Evolutionary conservation across 2,888 invertebrate species (phyloP).

Genomic region (Ptycholaimellus sp.): DNA sequence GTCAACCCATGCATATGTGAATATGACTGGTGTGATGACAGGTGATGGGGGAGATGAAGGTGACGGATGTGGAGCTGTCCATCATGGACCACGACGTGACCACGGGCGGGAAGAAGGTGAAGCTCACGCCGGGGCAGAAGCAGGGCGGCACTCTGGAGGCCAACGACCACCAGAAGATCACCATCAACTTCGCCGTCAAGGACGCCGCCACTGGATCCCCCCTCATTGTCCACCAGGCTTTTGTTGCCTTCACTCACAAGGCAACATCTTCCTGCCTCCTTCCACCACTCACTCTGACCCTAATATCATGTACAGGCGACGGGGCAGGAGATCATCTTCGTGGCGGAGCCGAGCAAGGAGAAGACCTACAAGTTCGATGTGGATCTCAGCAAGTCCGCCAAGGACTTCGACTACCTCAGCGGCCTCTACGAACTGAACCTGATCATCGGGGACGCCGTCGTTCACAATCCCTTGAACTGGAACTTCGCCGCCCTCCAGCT

Average conservation of each 20-base stretch:
- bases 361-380: slow-evolving; percentile 60
- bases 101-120: slow-evolving; percentile 48
- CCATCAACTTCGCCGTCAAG: slow-evolving; percentile 51
- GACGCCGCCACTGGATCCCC: slow-evolving; percentile 44
- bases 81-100: slow-evolving; percentile 70
- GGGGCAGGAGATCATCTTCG: slow-evolving; percentile 65
- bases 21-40: no score
- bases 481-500: slow-evolving; percentile 39
- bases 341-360: slow-evolving; percentile 46
- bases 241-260: slow-evolving; percentile 48
- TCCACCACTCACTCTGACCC: no score
- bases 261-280: no score
- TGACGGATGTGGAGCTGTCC: slow-evolving; percentile 57
- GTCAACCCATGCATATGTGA: no score
- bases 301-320: no score
- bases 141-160: slow-evolving; percentile 46
- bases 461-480: slow-evolving; percentile 73
- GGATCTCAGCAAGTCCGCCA: slow-evolving; percentile 53
- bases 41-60: slow-evolving; percentile 26
- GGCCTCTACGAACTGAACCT: slow-evolving; percentile 57
- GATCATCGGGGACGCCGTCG: slow-evolving; percentile 66
- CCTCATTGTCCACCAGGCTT: slow-evolving; percentile 45
- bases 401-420: slow-evolving; percentile 49
- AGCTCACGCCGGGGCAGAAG: slow-evolving; percentile 48
- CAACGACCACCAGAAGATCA: slow-evolving; percentile 65